phyloP scores from a whole-genome alignment of 2,113 vertebrate species.

The Poecile atricapillus region DNA sequence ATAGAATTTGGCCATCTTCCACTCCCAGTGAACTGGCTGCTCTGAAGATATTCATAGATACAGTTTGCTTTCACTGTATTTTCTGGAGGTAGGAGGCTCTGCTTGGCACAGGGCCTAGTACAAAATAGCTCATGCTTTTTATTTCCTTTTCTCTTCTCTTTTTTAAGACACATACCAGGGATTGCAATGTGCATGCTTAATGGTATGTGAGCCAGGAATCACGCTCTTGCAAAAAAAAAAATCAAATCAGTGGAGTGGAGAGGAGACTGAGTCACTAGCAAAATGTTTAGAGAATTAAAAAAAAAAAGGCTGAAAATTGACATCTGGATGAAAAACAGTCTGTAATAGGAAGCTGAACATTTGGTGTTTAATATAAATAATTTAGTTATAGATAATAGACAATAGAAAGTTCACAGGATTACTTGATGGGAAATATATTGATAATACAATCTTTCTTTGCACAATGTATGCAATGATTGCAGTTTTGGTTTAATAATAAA shows the following conservation, averaged over 20 bases:
- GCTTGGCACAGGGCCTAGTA: constrained; percentile 7
- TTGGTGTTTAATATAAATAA: background rate
- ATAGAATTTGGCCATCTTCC: background rate
- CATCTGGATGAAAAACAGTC: constrained; percentile 6
- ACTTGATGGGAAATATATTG: constrained; percentile 75
- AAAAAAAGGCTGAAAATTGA: background rate
- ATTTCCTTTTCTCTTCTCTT: background rate
- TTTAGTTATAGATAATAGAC: constrained; percentile 31
- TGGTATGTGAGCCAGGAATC: background rate
- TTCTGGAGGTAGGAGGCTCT: constrained; percentile 20
- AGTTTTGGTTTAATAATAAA: constrained; percentile 76
- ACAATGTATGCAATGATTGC: constrained; percentile 64
- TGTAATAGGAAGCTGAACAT: background rate
- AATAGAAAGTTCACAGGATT: constrained; percentile 36
- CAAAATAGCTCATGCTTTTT: constrained; percentile 30
- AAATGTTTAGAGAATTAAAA: background rate
- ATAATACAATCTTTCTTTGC: constrained; percentile 72
- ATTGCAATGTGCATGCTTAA: background rate
- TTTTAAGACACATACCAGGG: background rate
- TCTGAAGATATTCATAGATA: background rate
- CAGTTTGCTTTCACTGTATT: background rate
- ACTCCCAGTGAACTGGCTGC: background rate
- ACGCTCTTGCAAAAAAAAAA: background rate
- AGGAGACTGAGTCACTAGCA: background rate
- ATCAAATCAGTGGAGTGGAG: background rate